phyloP scores from a whole-genome alignment of 2,888 invertebrate species.

The Toxonevra muliebris region DNA sequence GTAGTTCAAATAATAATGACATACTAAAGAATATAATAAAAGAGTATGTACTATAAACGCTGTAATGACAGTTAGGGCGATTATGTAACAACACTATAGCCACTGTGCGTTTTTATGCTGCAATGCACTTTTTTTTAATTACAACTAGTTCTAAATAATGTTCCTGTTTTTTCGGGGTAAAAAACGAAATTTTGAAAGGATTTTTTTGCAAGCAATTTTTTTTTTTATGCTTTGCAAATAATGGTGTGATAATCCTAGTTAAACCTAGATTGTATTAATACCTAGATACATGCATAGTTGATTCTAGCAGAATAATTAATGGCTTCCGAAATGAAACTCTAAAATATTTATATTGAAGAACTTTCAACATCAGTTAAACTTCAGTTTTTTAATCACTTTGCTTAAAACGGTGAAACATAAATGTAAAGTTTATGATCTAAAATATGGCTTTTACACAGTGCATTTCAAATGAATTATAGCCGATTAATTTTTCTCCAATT shows the following conservation, averaged over 20 bases:
- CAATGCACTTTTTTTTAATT: slow-evolving; percentile 5
- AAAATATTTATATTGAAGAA: too few species aligned
- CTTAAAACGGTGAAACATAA: too few species aligned
- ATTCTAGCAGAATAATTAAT: too few species aligned
- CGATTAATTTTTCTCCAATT: too few species aligned
- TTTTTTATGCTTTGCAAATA: not conserved
- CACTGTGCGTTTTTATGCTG: slow-evolving; percentile 1
- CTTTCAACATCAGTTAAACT: too few species aligned
- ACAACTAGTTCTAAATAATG: slow-evolving; percentile 1
- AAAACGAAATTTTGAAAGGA: not conserved
- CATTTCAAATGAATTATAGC: too few species aligned
- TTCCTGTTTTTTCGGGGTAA: slow-evolving; percentile 1
- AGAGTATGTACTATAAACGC: not conserved
- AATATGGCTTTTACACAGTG: too few species aligned
- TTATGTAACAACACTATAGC: not conserved
- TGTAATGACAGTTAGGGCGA: not conserved
- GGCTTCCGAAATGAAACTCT: too few species aligned
- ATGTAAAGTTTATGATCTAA: too few species aligned
- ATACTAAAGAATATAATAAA: slow-evolving; percentile 7
- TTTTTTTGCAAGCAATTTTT: not conserved
- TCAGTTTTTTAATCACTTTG: too few species aligned
- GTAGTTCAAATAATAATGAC: slow-evolving; percentile 4
- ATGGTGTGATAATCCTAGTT: slow-evolving; percentile 31
- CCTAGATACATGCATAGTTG: too few species aligned
- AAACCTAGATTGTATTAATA: slow-evolving; percentile 11